Evolutionary conservation across 2,888 invertebrate species (phyloP), one percentile per base, ranked within the genome.

Genomic region (Belgica antarctica): DNA sequence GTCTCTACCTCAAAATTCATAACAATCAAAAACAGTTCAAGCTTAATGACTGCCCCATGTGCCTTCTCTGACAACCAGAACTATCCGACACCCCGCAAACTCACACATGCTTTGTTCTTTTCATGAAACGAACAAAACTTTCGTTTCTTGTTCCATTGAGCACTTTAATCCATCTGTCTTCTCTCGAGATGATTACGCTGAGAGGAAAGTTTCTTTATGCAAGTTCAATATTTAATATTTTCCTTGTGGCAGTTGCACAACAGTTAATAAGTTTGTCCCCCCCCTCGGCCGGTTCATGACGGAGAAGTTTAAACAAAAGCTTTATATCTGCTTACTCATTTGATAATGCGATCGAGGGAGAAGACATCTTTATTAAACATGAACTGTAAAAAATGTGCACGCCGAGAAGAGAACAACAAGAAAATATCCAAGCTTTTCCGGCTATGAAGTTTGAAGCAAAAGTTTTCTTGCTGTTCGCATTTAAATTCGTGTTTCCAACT

Each of bases 261-360:
- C 41, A 41, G 41, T 41, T 41, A 41, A n/a, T 41, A 41, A 41
- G 41, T 41, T 34, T 41, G n/a, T 41, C n/a, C 41, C 15, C 10
- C n/a, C n/a, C n/a, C n/a, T n/a, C n/a, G n/a, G n/a, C n/a, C n/a
- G n/a, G 41, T n/a, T 41, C 2, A 3, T 41, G 41, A 41, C n/a
- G n/a, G n/a, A n/a, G n/a, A 52, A 52, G 19, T 52, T 46, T 46
- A 8, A 46, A 15, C 8, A 4, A 15, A 52, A 4, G 22, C 17
- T 52, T 52, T 22, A 52, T 4, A 4, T 52, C 17, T 52, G 8
- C 5, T 46, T 4, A n/a, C 46, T 7, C 15, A 4, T 15, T 46
- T 46, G 15, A n/a, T n/a, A n/a, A n/a, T 34, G 7, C 34, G 34
- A 34, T 34, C 7, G 34, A 34, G 34, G 34, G 34, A 34, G n/a